These are phyloP conservation scores for Thunnus albacares DNA, from an alignment of 2,797 vertebrate species.

Conservation along the genomic window DNA sequence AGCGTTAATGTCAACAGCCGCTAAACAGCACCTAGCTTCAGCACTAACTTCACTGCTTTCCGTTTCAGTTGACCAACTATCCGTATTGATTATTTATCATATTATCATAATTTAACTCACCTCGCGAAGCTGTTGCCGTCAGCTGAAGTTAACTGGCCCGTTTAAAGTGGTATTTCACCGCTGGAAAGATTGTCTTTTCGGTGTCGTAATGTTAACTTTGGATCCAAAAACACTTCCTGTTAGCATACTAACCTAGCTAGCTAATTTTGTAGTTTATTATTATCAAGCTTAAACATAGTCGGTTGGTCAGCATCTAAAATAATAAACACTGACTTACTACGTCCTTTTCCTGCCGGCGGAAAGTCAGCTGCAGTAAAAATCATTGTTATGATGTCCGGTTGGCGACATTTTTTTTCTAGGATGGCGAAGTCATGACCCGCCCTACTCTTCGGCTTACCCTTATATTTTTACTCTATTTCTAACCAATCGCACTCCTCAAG, in stretches of 20 bases:
- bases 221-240: conserved; percentile 22
- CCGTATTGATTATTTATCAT: neutral
- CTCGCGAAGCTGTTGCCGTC: conserved; percentile 41
- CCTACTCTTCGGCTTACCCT: too few species aligned
- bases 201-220: neutral
- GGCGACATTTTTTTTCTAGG: too few species aligned
- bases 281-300: neutral
- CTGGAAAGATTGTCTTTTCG: too few species aligned
- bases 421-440: too few species aligned
- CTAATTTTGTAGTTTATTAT: neutral
- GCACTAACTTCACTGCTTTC: neutral
- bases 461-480: too few species aligned
- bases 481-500: too few species aligned
- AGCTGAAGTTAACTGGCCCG: conserved; percentile 25
- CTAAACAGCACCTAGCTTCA: neutral
- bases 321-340: neutral
- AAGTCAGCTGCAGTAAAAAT: conserved; percentile 18
- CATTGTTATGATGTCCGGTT: neutral
- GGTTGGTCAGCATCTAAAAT: neutral
- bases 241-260: neutral
- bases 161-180: neutral
- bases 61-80: neutral
- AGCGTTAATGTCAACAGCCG: neutral
- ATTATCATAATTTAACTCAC: conserved; percentile 51
- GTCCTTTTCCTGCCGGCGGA: conserved; percentile 9